These are phyloP conservation scores for Cariama cristata DNA, from an alignment of 2,113 vertebrate species.

Conservation along the genomic window DNA sequence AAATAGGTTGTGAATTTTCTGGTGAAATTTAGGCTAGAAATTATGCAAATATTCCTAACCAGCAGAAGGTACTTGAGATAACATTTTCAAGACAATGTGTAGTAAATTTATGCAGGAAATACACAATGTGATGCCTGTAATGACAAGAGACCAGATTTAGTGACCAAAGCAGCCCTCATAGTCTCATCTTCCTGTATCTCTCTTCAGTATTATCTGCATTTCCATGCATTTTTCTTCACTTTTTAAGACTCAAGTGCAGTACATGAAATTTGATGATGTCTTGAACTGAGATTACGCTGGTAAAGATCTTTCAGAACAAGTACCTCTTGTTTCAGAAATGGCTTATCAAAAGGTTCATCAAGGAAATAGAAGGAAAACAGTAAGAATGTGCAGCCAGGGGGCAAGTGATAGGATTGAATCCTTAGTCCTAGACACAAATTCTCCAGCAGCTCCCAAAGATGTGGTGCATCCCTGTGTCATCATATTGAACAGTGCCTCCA, in stretches of 20 bases:
- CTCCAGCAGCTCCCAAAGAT: neutral
- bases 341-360: neutral
- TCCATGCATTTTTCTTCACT: neutral
- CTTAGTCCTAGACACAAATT: neutral
- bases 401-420: neutral
- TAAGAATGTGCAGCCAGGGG: neutral
- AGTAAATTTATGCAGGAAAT: neutral
- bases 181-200: neutral
- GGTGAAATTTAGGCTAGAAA: neutral
- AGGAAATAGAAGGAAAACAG: neutral
- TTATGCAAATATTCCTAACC: neutral
- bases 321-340: neutral
- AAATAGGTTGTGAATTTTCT: neutral
- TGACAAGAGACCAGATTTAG: neutral
- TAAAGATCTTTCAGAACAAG: neutral
- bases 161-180: neutral
- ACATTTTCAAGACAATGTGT: neutral
- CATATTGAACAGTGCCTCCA: neutral
- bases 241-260: neutral
- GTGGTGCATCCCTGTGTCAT: neutral
- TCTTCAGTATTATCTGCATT: neutral
- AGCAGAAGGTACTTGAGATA: neutral
- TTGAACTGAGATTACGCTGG: neutral
- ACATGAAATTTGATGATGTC: neutral
- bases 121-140: neutral